Evolutionary conservation across 1,140 invertebrate genomes (phyloP).

Genomic region (Drosophila sturtevanti): DNA sequence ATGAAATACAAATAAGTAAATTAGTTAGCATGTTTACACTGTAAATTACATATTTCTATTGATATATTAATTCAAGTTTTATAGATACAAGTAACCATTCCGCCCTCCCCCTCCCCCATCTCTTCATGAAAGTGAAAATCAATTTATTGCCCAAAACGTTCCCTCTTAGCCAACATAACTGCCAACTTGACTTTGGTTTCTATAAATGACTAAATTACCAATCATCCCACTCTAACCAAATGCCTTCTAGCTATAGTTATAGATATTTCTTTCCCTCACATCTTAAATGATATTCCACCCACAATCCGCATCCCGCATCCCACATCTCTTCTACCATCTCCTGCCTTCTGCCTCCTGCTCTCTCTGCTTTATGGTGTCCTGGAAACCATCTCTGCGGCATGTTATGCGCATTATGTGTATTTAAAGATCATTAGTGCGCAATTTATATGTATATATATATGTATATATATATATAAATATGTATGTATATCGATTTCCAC

Average conservation of each 20-base stretch:
- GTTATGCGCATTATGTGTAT: conserved; percentile 65
- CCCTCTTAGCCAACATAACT: neutral
- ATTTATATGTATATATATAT: conserved; percentile 59
- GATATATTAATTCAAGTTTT: neutral
- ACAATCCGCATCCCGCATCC: too few species aligned
- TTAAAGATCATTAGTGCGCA: conserved; percentile 75
- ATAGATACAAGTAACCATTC: neutral
- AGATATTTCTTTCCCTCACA: neutral
- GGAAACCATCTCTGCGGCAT: conserved; percentile 18
- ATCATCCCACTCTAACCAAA: neutral
- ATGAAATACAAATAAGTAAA: conserved; percentile 36
- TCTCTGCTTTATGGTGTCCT: conserved; percentile 6
- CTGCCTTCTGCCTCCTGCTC: too few species aligned
- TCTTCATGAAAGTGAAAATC: neutral
- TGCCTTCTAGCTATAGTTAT: neutral
- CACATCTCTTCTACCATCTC: too few species aligned
- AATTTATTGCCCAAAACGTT: neutral
- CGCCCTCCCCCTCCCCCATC: too few species aligned
- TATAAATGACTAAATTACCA: neutral
- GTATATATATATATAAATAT: neutral
- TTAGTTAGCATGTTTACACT: conserved; percentile 30
- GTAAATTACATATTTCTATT: conserved; percentile 5
- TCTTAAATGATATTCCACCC: too few species aligned
- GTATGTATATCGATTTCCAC: conserved; percentile 67
- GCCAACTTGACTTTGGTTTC: neutral